Conservation (phyloP, 2,797 vertebrate species). For the Zalophus californianus region DNA sequence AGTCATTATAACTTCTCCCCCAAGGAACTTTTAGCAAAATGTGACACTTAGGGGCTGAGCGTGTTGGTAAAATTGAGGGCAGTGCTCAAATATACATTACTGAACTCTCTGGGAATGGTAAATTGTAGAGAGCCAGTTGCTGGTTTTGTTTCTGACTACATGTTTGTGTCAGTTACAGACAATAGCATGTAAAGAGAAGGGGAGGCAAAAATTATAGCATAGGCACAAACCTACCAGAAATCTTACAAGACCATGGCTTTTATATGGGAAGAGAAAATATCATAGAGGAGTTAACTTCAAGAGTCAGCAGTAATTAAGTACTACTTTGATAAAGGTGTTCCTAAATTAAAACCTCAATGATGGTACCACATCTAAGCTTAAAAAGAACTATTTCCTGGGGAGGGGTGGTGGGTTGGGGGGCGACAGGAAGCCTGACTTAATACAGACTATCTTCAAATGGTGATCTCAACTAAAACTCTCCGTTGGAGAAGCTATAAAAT, state of each 20-base stretch:
- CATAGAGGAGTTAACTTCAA: neutral
- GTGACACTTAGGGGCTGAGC: neutral
- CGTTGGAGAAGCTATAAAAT: neutral
- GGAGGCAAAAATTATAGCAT: neutral
- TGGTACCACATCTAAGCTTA: neutral
- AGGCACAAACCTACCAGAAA: neutral
- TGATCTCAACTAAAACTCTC: neutral
- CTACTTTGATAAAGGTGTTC: neutral
- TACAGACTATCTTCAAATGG: neutral
- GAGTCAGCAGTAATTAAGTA: neutral
- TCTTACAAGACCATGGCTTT: neutral
- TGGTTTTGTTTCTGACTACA: neutral
- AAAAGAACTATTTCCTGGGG: neutral
- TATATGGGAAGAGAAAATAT: neutral
- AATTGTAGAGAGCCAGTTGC: neutral
- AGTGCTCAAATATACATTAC: neutral
- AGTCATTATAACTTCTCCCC: neutral
- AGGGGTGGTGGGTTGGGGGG: neutral
- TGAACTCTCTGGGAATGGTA: slow-evolving; percentile 20
- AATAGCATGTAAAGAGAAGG: neutral
- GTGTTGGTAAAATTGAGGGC: neutral
- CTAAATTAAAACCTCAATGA: slow-evolving; percentile 33
- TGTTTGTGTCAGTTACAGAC: neutral
- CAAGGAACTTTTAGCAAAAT: slow-evolving; percentile 9
- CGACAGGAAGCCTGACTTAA: neutral